A percentile compares a stretch with the other conserved stretches of the same genome.
Conservation (phyloP, 2,113 vertebrate species). For the Craseonycteris thonglongyai region DNA sequence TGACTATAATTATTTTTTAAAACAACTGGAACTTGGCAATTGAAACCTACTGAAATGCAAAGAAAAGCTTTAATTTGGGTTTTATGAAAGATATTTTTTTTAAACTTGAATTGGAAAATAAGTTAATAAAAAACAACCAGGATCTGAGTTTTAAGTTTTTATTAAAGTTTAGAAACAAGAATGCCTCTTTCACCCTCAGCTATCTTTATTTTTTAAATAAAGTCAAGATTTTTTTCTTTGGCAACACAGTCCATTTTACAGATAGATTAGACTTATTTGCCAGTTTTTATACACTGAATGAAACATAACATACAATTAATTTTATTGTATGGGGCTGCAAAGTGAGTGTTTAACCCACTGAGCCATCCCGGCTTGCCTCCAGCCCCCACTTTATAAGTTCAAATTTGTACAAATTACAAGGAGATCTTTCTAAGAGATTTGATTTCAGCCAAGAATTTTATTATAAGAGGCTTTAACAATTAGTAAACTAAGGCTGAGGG, state of each 20-base stretch:
- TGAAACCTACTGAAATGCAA: not conserved
- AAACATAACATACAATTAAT: not conserved
- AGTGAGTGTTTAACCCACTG: too few relatives aligned
- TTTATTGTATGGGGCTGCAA: not conserved
- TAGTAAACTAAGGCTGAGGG: not conserved
- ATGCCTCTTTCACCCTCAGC: not conserved
- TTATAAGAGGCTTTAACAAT: not conserved
- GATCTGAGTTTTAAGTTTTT: not conserved
- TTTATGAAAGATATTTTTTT: conserved; percentile 29
- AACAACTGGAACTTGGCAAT: not conserved
- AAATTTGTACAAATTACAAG: not conserved
- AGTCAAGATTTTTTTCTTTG: not conserved
- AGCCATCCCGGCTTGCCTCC: too few relatives aligned
- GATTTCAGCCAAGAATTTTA: not conserved
- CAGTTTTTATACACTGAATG: not conserved
- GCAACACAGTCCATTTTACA: not conserved
- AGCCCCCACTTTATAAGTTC: not conserved
- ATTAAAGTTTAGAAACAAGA: not conserved
- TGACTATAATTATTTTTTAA: not conserved
- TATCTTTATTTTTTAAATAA: not conserved
- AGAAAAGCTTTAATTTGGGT: not conserved
- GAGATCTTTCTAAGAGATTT: not conserved
- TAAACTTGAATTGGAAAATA: conserved; percentile 1
- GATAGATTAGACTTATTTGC: not conserved
- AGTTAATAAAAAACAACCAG: not conserved